Percentiles rank a stretch among this genome's conserved stretches.
These are phyloP conservation scores for Lepidotrigona ventralis DNA, from an alignment of 1,140 invertebrate species.

Conservation along the genomic window DNA sequence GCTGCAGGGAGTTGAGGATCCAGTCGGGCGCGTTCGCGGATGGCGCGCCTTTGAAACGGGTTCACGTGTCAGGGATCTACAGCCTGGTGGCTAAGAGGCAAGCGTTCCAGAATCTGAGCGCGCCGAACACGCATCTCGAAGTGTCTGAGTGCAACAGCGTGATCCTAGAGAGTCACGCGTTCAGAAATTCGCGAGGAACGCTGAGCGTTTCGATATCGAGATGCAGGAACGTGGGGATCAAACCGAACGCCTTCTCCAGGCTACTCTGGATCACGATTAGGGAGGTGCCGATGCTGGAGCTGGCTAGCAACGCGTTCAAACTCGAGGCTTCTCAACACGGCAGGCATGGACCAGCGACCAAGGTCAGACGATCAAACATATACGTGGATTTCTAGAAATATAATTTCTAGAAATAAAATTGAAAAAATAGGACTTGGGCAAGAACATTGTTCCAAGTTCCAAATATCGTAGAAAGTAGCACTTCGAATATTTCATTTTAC, in stretches of 20 bases:
- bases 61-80: slow-evolving; percentile 78
- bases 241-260: slow-evolving; percentile 84
- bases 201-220: slow-evolving; percentile 81
- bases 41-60: slow-evolving; percentile 75
- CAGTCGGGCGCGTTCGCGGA: slow-evolving; percentile 78
- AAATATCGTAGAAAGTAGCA: no score
- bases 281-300: slow-evolving; percentile 80
- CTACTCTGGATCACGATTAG: slow-evolving; percentile 82
- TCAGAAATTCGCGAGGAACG: slow-evolving; percentile 82
- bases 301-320: slow-evolving; percentile 83
- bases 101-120: slow-evolving; percentile 81
- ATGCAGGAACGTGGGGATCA: slow-evolving; percentile 82
- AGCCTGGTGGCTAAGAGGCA: slow-evolving; percentile 79
- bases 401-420: not conserved
- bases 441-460: no score
- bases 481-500: no score
- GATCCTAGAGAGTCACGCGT: slow-evolving; percentile 80
- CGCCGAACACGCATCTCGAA: slow-evolving; percentile 80
- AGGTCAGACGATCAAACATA: slow-evolving; percentile 70
- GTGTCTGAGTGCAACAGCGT: slow-evolving; percentile 80
- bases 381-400: not conserved
- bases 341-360: slow-evolving; percentile 81
- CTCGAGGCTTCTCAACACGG: slow-evolving; percentile 81
- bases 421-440: no score
- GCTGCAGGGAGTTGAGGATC: slow-evolving; percentile 82